Percentiles rank a stretch among this genome's conserved stretches.
These are phyloP conservation scores for Drosophila ustulata DNA, from an alignment of 2,888 invertebrate species.

Conservation along the genomic window DNA sequence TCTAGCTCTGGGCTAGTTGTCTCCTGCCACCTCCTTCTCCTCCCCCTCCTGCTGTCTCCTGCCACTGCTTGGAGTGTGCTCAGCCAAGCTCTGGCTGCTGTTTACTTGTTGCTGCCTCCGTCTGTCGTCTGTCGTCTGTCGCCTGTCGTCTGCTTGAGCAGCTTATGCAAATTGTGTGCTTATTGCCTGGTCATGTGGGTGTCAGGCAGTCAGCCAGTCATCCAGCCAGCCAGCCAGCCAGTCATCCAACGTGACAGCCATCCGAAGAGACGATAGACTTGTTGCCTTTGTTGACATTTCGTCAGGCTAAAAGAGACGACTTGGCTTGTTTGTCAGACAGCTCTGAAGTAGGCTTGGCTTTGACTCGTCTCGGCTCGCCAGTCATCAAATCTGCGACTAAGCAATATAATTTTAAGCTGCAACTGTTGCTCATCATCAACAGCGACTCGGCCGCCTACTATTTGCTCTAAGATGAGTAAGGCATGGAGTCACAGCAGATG, in stretches of 20 bases:
- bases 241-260: constrained; percentile 45
- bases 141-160: constrained; percentile 54
- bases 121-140: constrained; percentile 14
- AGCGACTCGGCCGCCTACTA: constrained; percentile 23
- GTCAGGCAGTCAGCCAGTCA: constrained; percentile 63
- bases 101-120: constrained; percentile 37
- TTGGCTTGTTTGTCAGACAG: constrained; percentile 54
- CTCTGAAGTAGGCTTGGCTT: constrained; percentile 53
- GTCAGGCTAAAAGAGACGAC: constrained; percentile 67
- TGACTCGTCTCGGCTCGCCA: constrained; percentile 33
- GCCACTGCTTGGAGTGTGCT: background rate
- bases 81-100: constrained; percentile 21
- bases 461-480: background rate
- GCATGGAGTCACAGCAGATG: background rate
- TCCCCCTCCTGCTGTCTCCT: background rate
- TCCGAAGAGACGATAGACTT: constrained; percentile 66
- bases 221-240: constrained; percentile 17
- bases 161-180: constrained; percentile 78
- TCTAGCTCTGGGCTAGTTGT: constrained; percentile 26
- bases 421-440: constrained; percentile 24
- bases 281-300: constrained; percentile 78
- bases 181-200: constrained; percentile 76
- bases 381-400: constrained; percentile 37
- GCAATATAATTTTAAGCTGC: constrained; percentile 21
- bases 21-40: background rate